Percentiles rank a stretch among this genome's conserved stretches.
phyloP scores from a whole-genome alignment of 2,797 vertebrate species.

The Eospalax fontanierii region DNA sequence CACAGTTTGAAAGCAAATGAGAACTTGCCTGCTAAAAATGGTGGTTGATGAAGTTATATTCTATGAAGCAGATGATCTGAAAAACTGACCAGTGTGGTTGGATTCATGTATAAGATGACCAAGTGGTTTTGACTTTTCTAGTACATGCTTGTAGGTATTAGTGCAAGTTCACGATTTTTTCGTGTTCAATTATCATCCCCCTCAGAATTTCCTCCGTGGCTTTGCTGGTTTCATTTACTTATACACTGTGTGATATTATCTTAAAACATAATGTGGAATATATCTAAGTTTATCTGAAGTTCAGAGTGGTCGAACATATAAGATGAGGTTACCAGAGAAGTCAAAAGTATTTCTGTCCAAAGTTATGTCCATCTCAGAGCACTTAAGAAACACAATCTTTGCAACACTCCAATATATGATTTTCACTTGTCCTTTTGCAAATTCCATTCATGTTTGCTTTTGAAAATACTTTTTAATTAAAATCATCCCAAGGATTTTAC shows the following conservation, averaged over 20 bases:
- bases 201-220: background rate
- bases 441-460: slow-evolving; percentile 72
- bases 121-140: background rate
- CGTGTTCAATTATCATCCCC: background rate
- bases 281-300: slow-evolving; percentile 68
- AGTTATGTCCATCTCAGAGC: background rate
- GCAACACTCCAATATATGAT: background rate
- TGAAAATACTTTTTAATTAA: slow-evolving; percentile 80
- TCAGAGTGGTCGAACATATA: slow-evolving; percentile 7
- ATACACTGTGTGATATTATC: background rate
- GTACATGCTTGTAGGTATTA: background rate
- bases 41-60: background rate
- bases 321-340: background rate
- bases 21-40: background rate
- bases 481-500: slow-evolving; percentile 69
- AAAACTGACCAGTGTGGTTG: background rate
- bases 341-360: slow-evolving; percentile 33
- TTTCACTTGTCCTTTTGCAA: slow-evolving; percentile 78
- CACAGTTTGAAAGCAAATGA: slow-evolving; percentile 32
- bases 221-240: background rate
- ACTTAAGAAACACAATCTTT: background rate
- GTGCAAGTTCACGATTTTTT: background rate
- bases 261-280: slow-evolving; percentile 8
- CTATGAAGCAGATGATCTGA: background rate
- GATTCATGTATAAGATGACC: background rate